These are phyloP conservation scores for Poeciliopsis prolifica DNA, from an alignment of 2,113 vertebrate genomes.

Conservation along the genomic window DNA sequence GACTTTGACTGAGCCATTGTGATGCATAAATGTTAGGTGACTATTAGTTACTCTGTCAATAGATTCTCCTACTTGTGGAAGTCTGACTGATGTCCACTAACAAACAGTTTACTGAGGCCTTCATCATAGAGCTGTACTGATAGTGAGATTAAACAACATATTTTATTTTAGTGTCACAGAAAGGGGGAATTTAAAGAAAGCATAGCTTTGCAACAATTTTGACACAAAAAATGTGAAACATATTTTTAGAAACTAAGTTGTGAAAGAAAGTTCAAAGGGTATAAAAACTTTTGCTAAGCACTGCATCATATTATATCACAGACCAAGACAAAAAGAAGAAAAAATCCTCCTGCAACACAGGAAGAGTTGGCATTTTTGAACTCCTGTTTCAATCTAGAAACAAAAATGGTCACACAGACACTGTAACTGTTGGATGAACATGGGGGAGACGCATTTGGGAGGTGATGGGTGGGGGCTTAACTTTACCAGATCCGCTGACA, in stretches of 20 bases:
- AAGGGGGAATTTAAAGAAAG: neutral
- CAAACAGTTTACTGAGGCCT: neutral
- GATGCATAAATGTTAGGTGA: neutral
- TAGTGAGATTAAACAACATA: neutral
- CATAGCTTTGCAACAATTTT: neutral
- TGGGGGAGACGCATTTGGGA: slow-evolving; percentile 41
- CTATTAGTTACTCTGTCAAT: too few species aligned
- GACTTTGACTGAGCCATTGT: neutral
- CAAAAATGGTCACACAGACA: slow-evolving; percentile 31
- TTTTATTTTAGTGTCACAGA: neutral
- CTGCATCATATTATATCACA: slow-evolving; percentile 1
- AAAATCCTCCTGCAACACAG: slow-evolving; percentile 32
- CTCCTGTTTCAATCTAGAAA: slow-evolving; percentile 16
- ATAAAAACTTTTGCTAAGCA: neutral
- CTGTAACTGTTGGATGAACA: slow-evolving; percentile 41
- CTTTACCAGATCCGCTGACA: slow-evolving; percentile 84
- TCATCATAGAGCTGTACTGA: neutral
- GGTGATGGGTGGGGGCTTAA: slow-evolving; percentile 60
- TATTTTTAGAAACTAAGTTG: neutral
- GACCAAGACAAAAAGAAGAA: slow-evolving; percentile 20
- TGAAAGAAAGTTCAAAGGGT: neutral
- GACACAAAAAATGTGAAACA: too few species aligned
- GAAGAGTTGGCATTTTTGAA: slow-evolving; percentile 13
- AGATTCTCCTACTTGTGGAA: neutral
- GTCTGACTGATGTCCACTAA: neutral